A percentile compares a stretch with the other conserved stretches of the same genome.
Conservation (phyloP, 2,797 vertebrate species). For the Heterohyrax brucei region DNA sequence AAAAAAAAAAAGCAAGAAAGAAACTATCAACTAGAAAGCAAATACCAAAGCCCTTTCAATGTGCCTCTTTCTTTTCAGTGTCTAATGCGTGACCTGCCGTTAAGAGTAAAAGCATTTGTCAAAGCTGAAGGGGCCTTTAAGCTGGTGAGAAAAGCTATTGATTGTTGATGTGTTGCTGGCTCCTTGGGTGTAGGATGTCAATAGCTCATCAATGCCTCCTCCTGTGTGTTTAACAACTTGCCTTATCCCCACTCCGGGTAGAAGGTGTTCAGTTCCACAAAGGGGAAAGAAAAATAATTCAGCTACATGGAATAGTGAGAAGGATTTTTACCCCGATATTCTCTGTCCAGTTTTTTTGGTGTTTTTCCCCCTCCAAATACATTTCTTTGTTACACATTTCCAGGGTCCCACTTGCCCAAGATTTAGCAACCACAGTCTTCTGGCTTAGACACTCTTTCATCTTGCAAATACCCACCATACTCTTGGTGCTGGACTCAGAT, state of each 20-base stretch:
- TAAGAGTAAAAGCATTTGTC: not conserved
- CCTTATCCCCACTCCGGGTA: not conserved
- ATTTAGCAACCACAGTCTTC: not conserved
- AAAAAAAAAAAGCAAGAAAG: conserved; percentile 18
- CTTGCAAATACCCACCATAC: not conserved
- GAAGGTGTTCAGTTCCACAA: not conserved
- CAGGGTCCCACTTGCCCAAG: not conserved
- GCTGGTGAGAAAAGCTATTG: not conserved
- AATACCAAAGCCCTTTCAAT: not conserved
- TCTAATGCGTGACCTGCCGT: not conserved
- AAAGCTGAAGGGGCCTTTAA: not conserved
- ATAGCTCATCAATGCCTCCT: not conserved
- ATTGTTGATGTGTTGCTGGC: not conserved
- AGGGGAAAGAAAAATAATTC: not conserved
- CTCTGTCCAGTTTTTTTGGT: not conserved
- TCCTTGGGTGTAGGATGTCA: not conserved
- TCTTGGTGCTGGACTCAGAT: not conserved
- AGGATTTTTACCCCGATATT: not conserved
- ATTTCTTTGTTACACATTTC: not conserved
- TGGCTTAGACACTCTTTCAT: not conserved
- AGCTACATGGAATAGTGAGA: rapidly evolving
- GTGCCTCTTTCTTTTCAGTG: not conserved
- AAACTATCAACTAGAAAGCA: conserved; percentile 36
- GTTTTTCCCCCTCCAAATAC: not conserved
- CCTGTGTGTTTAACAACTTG: not conserved